Base-by-base conservation (phyloP, 2,797 vertebrate species). In the Xenopus petersii region DNA sequence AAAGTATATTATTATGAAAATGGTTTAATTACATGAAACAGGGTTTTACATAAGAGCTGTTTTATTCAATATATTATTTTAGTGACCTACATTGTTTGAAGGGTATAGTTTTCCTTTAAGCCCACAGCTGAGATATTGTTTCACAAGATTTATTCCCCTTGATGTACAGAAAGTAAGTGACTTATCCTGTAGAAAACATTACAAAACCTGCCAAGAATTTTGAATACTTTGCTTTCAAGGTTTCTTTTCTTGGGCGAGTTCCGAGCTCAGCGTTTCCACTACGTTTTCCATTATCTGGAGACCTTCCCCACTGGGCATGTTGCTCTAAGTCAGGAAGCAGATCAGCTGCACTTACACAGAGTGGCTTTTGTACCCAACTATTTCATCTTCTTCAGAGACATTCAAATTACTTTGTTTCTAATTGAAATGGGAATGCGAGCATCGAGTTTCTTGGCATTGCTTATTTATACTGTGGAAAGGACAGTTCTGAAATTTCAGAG, bases 211-310 rank as follows among this genome's bases (percentile, higher is more conserved):
- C 77, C 77, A 74, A 54, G 71, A 74, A 61, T 60, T 60, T 49
- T 26, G 33, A 62, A 69, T 36, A n/a, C 59, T 63, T 60, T 48
- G 33, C 61, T 70, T 74, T 70, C 71, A 69, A 69, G 60, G 64
- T 24, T 64, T 59, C 42, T 46, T 68, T 48, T 10, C 54, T 15
- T 12, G 17, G 59, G 47, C 16, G 67, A 60, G 33, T 24, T 67
- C 21, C 54, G 33, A 60, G 15, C 61, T 79, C 62, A 79, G 77
- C 71, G 55, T 60, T 69, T 73, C 66, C 59, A 42, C 49, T 73
- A 24, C 36, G 49, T 73, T 79, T 74, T 70, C 47, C 71, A 74
- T 79, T 79, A 79, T 79, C 71, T 74, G n/a, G n/a, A 73, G 61
- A 49, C 16, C 67, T 70, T n/a, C 67, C 76, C 71, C 36, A 62